phyloP scores from a whole-genome alignment of 1,140 invertebrate genomes.

The Eurosta solidaginis region DNA sequence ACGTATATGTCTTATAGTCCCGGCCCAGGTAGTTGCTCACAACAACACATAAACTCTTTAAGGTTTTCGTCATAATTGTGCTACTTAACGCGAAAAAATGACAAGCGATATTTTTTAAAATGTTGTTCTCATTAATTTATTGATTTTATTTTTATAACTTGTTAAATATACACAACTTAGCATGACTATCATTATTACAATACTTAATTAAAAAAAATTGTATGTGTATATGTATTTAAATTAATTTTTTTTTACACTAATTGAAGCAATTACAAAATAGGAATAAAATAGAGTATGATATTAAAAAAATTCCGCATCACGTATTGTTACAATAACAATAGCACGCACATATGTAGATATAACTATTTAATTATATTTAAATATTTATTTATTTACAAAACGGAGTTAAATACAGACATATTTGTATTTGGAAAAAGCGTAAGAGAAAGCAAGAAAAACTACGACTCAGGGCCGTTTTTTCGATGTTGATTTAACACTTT shows the following conservation, averaged over 20 bases:
- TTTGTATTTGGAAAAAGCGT: no score
- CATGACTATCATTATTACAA: slow-evolving; percentile 2
- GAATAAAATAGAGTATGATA: not conserved
- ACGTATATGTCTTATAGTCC: no score
- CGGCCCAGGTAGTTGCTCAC: no score
- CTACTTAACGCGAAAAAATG: no score
- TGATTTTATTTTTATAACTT: not conserved
- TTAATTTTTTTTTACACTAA: not conserved
- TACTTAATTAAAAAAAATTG: not conserved
- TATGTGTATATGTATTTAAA: slow-evolving; percentile 4
- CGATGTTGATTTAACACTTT: no score
- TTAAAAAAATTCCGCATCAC: slow-evolving; percentile 16
- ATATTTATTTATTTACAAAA: slow-evolving; percentile 7
- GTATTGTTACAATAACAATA: not conserved
- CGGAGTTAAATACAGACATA: not conserved
- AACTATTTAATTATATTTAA: not conserved
- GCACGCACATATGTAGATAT: no score
- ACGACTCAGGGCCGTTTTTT: no score
- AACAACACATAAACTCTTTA: no score
- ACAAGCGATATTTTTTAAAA: no score
- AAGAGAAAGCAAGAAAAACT: no score
- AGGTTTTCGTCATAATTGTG: no score
- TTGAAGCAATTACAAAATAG: not conserved
- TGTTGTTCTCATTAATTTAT: no score
- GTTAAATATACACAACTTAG: slow-evolving; percentile 18